phyloP scores from a whole-genome alignment of 92 coral and sea anemone genomes.

The Heteractis magnifica region DNA sequence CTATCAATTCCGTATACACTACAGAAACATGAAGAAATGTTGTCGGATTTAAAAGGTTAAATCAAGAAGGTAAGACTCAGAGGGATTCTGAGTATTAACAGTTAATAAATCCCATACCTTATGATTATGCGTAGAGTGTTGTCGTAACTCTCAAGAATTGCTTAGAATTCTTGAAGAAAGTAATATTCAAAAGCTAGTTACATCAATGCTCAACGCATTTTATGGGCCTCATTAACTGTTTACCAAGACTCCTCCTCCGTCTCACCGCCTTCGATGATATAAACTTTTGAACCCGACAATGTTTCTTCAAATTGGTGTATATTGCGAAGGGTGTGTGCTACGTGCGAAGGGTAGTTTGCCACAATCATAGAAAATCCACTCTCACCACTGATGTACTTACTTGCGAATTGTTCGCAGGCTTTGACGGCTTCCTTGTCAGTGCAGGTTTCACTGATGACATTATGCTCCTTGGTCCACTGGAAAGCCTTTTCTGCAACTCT shows the following conservation, averaged over 20 bases:
- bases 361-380: too few species aligned
- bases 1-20: too few species aligned
- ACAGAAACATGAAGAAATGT: background rate
- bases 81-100: background rate
- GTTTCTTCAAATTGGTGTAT: too few species aligned
- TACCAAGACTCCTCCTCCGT: background rate
- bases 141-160: background rate
- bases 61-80: background rate
- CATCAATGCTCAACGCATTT: background rate
- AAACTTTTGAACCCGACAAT: too few species aligned
- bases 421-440: constrained; percentile 71
- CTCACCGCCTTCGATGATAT: too few species aligned
- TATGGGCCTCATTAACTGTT: background rate
- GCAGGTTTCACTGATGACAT: constrained; percentile 64
- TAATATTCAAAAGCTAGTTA: background rate
- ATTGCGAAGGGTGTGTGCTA: too few species aligned
- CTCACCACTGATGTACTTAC: constrained; percentile 26
- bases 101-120: background rate
- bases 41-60: background rate
- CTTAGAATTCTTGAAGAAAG: background rate
- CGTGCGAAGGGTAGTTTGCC: too few species aligned
- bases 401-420: constrained; percentile 89
- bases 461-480: constrained; percentile 81
- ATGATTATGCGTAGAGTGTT: background rate
- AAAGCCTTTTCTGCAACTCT: constrained; percentile 80